Percentiles rank a stretch among this genome's conserved stretches.
Evolutionary conservation across 2,797 vertebrate species (phyloP).

Genomic region (Thamnophis elegans): DNA sequence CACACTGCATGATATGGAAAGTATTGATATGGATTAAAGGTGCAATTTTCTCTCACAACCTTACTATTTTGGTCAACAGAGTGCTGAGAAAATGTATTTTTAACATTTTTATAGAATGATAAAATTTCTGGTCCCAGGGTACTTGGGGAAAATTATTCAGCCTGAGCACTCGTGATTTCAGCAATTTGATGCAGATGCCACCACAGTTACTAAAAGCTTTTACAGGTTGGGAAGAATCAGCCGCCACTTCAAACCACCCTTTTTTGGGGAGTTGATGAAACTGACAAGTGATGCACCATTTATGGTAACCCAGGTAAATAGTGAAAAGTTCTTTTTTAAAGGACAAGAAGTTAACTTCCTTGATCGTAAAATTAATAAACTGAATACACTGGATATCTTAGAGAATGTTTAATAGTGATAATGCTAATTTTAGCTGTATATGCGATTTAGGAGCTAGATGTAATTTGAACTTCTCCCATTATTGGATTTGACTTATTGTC

Average conservation of each 20-base stretch:
- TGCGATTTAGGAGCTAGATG: not conserved
- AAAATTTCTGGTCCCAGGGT: not conserved
- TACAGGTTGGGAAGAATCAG: not conserved
- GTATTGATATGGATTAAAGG: not conserved
- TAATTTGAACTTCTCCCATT: not conserved
- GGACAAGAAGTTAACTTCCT: not conserved
- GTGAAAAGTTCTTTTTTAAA: not conserved
- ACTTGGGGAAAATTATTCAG: not conserved
- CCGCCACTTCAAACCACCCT: not conserved
- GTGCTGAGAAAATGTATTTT: not conserved
- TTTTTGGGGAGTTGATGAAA: not conserved
- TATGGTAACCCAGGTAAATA: not conserved
- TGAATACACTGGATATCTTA: not conserved
- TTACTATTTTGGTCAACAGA: not conserved
- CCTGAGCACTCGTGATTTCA: not conserved
- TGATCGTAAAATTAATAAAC: not conserved
- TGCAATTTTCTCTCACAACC: not conserved
- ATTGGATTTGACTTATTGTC: not conserved
- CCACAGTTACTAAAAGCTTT: not conserved
- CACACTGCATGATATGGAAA: no score
- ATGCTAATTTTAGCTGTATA: not conserved
- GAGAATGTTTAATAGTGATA: not conserved
- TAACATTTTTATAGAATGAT: not conserved
- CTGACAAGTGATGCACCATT: not conserved
- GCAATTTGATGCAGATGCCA: not conserved